phyloP scores from a whole-genome alignment of 2,888 invertebrate genomes.

The Leptopilina drosophilae region DNA sequence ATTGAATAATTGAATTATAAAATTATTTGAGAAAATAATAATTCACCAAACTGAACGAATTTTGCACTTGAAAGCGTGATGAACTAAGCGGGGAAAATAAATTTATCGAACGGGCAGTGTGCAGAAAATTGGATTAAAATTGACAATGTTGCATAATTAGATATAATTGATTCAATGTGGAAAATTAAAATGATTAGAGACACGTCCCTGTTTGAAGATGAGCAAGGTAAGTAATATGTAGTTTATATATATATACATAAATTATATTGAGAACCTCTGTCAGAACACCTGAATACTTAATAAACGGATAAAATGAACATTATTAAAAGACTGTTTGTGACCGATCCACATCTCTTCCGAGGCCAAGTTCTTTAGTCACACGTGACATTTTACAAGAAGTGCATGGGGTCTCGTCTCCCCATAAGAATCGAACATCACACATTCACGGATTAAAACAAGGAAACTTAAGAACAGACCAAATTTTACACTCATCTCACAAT shows the following conservation, averaged over 20 bases:
- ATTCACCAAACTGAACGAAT: too few relatives aligned
- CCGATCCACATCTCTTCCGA: conserved; percentile 74
- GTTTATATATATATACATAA: conserved; percentile 49
- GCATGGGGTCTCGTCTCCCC: conserved; percentile 44
- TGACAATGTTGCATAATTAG: background rate
- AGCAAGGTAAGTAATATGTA: conserved; percentile 29
- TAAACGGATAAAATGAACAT: conserved; percentile 77
- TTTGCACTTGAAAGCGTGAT: too few relatives aligned
- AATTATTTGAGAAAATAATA: too few relatives aligned
- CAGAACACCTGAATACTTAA: conserved; percentile 77
- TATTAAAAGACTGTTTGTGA: conserved; percentile 74
- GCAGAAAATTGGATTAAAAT: conserved; percentile 9
- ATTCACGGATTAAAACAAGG: background rate
- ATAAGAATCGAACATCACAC: conserved; percentile 13
- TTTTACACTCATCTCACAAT: background rate
- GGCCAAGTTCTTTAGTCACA: conserved; percentile 71
- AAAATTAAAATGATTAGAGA: background rate
- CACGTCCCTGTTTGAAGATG: conserved; percentile 24
- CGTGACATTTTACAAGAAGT: conserved; percentile 64
- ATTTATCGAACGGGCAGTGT: too few relatives aligned
- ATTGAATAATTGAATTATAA: too few relatives aligned
- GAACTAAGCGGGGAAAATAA: background rate
- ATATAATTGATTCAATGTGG: background rate
- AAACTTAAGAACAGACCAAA: background rate
- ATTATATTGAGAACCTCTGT: conserved; percentile 72